These are phyloP conservation scores for Connochaetes taurinus DNA, from an alignment of 2,113 vertebrate genomes.

Conservation along the genomic window DNA sequence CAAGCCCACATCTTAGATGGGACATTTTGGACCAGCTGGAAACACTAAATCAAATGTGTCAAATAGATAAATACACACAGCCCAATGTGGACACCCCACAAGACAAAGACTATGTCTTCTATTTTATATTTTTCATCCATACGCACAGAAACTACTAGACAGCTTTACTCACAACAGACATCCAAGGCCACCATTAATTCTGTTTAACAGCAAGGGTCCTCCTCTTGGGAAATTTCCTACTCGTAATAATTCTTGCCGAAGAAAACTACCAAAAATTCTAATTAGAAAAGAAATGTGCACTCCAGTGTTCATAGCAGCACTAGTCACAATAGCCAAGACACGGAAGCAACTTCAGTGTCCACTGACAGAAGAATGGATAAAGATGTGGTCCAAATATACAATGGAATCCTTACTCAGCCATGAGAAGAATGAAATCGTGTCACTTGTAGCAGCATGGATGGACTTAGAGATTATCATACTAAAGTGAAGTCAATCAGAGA, in stretches of 20 bases:
- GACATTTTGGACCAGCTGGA: background rate
- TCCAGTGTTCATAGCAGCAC: background rate
- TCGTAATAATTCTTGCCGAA: background rate
- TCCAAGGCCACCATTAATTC: background rate
- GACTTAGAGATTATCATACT: background rate
- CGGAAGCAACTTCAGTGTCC: background rate
- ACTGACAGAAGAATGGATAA: background rate
- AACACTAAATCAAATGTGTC: background rate
- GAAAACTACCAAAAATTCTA: background rate
- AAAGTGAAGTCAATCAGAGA: background rate
- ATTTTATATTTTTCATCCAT: background rate
- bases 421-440: background rate
- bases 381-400: background rate
- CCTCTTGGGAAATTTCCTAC: background rate
- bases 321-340: background rate
- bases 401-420: background rate
- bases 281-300: background rate
- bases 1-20: background rate
- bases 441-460: background rate
- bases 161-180: accelerated
- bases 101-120: background rate
- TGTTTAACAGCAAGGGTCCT: background rate
- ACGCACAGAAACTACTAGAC: accelerated
- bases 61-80: background rate
- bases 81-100: background rate